These are phyloP conservation scores for Villa cingulata DNA, from an alignment of 2,888 invertebrate genomes.

Conservation along the genomic window DNA sequence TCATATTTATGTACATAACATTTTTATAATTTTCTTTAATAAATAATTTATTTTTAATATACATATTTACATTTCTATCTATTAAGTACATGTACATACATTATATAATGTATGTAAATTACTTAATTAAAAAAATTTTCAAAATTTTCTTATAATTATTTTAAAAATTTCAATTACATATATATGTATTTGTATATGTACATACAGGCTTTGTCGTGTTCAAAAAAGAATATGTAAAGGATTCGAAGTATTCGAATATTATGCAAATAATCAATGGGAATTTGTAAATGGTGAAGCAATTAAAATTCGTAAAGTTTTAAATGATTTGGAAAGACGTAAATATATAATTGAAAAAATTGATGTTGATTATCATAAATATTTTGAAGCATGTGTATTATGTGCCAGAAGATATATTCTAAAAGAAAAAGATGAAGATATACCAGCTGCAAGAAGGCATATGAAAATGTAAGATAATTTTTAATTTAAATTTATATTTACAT, in stretches of 20 bases:
- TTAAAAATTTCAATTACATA: too few relatives aligned
- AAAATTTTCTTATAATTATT: too few relatives aligned
- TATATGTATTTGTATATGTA: too few relatives aligned
- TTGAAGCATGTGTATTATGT: slow-evolving; percentile 67
- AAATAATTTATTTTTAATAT: too few relatives aligned
- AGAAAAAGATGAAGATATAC: slow-evolving; percentile 66
- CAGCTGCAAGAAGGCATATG: slow-evolving; percentile 67
- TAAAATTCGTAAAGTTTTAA: slow-evolving; percentile 44
- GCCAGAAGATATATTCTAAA: slow-evolving; percentile 70
- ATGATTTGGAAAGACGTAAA: slow-evolving; percentile 47
- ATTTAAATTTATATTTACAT: background rate
- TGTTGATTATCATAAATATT: slow-evolving; percentile 65
- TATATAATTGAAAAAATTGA: slow-evolving; percentile 54
- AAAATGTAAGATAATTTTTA: slow-evolving; percentile 45
- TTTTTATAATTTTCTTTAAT: too few relatives aligned
- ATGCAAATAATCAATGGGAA: slow-evolving; percentile 85
- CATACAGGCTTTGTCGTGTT: slow-evolving; percentile 57
- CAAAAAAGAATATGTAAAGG: slow-evolving; percentile 74
- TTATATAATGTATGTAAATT: too few relatives aligned
- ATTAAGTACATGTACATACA: too few relatives aligned
- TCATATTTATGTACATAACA: too few relatives aligned
- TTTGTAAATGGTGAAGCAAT: slow-evolving; percentile 59
- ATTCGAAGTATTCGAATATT: slow-evolving; percentile 80
- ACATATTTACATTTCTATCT: too few relatives aligned
- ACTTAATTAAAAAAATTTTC: too few relatives aligned